A percentile compares a stretch with the other conserved stretches of the same genome.
These are phyloP conservation scores for Hemicordylus capensis DNA, from an alignment of 2,113 vertebrate genomes.

Conservation along the genomic window DNA sequence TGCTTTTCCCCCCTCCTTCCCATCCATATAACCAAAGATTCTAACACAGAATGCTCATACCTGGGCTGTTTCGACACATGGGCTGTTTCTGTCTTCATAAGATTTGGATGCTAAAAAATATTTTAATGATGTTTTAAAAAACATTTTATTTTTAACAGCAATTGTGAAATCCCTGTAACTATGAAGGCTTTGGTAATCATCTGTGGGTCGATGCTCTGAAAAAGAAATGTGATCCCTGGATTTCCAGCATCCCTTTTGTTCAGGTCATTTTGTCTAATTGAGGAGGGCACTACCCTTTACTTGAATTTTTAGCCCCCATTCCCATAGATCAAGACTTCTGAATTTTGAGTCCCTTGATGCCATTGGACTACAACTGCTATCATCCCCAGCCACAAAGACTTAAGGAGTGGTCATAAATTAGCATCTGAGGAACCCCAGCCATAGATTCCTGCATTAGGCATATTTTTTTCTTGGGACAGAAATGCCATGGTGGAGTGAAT, in stretches of 20 bases:
- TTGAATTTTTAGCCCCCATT: neutral
- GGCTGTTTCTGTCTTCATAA: neutral
- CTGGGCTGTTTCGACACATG: too few relatives aligned
- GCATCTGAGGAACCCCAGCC: too few relatives aligned
- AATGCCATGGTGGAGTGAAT: neutral
- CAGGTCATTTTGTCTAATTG: too few relatives aligned
- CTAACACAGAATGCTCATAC: neutral
- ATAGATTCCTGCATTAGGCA: neutral
- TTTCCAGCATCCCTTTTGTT: too few relatives aligned
- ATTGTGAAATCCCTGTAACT: neutral
- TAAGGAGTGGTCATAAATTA: too few relatives aligned
- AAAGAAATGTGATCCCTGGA: neutral
- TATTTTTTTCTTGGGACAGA: neutral
- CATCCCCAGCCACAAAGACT: too few relatives aligned
- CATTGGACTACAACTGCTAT: too few relatives aligned
- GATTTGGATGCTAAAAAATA: neutral
- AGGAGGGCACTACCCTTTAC: too few relatives aligned
- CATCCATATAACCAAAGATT: neutral
- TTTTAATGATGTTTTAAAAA: neutral
- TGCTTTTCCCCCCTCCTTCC: too few relatives aligned
- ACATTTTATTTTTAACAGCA: too few relatives aligned
- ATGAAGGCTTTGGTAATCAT: neutral
- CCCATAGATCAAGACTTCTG: too few relatives aligned
- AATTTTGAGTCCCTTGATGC: too few relatives aligned
- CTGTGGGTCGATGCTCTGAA: neutral